These are phyloP conservation scores for Theocolax elegans DNA, from an alignment of 1,140 invertebrate species.

Conservation along the genomic window DNA sequence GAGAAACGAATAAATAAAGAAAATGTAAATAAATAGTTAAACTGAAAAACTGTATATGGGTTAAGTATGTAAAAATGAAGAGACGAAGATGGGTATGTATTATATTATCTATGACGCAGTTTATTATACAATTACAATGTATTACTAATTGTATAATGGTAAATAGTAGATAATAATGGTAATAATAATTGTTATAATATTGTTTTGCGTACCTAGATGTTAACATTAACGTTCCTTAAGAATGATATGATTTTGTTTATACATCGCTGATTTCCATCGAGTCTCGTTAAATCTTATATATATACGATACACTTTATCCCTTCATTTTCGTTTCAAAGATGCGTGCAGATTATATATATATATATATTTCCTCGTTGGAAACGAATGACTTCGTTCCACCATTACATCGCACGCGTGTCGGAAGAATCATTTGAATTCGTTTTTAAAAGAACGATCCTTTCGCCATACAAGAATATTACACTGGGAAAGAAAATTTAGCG, in stretches of 20 bases:
- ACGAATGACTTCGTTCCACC: too few relatives aligned
- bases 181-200: slow-evolving; percentile 50
- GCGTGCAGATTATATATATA: too few relatives aligned
- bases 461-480: too few relatives aligned
- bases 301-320: not conserved
- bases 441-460: slow-evolving; percentile 18
- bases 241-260: slow-evolving; percentile 69
- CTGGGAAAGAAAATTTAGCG: too few relatives aligned
- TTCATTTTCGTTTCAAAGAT: slow-evolving; percentile 5
- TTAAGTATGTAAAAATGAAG: slow-evolving; percentile 32
- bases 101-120: slow-evolving; percentile 61
- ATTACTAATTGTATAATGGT: slow-evolving; percentile 64
- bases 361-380: too few relatives aligned
- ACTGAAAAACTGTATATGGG: too few relatives aligned
- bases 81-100: slow-evolving; percentile 17
- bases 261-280: slow-evolving; percentile 53
- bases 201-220: slow-evolving; percentile 49
- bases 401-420: too few relatives aligned
- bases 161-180: slow-evolving; percentile 56
- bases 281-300: slow-evolving; percentile 38
- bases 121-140: slow-evolving; percentile 69
- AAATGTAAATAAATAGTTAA: too few relatives aligned
- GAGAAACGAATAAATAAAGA: too few relatives aligned
- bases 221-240: slow-evolving; percentile 59
- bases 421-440: slow-evolving; percentile 16